Percentiles rank a stretch among this genome's conserved stretches.
Evolutionary conservation across 2,113 vertebrate species (phyloP).

Genomic region (Echinops telfairi): DNA sequence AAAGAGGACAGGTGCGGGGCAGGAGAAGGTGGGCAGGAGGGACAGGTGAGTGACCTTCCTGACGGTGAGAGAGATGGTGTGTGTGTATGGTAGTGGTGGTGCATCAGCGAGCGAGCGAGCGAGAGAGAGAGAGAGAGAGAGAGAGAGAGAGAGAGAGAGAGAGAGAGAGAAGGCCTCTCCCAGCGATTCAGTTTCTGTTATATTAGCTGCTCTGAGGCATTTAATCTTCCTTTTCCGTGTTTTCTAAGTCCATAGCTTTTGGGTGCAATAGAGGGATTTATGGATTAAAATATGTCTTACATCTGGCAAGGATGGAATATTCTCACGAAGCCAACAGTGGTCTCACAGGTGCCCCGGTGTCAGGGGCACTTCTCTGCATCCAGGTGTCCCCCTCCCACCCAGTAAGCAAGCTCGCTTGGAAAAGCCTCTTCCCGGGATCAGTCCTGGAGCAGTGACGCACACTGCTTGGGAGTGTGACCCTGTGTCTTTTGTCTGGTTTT

Average conservation of each 20-base stretch:
- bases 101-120: too few species aligned
- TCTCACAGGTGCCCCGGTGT: background rate
- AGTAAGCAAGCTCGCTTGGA: background rate
- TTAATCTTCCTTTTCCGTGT: conserved; percentile 52
- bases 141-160: background rate
- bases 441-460: background rate
- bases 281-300: conserved; percentile 59
- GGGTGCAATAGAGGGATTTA: conserved; percentile 54
- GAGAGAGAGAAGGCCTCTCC: background rate
- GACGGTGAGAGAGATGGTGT: too few species aligned
- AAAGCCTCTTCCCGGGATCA: background rate
- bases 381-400: background rate
- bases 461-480: background rate
- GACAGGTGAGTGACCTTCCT: background rate
- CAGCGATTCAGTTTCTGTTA: conserved; percentile 24
- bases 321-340: conserved; percentile 11
- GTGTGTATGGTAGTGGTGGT: too few species aligned
- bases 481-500: background rate
- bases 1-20: background rate
- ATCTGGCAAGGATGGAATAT: conserved; percentile 5
- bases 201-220: conserved; percentile 52
- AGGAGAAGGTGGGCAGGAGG: background rate
- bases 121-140: too few species aligned
- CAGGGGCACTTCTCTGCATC: background rate
- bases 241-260: conserved; percentile 51